These are phyloP conservation scores for Odontomachus brunneus DNA, from an alignment of 1,140 invertebrate genomes.

Conservation along the genomic window DNA sequence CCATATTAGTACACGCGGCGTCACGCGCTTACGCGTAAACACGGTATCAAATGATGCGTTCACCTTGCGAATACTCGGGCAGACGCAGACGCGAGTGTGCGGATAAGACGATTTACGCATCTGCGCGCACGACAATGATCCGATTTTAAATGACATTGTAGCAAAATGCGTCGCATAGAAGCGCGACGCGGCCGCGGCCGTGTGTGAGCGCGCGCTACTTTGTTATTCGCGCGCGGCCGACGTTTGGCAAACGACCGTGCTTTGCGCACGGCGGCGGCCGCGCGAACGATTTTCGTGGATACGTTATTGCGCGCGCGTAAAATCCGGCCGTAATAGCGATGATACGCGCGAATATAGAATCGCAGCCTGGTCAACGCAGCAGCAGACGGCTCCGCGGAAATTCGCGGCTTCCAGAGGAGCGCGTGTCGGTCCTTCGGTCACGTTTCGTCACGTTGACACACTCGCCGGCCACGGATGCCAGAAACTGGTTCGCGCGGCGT, in stretches of 20 bases:
- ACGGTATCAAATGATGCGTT: neutral
- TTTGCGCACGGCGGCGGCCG: too few species aligned
- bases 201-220: too few species aligned
- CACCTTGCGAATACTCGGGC: neutral
- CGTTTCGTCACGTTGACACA: slow-evolving; percentile 61
- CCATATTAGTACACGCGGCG: too few species aligned
- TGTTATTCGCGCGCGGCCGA: neutral
- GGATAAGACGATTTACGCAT: neutral
- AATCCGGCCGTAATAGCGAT: neutral
- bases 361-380: slow-evolving; percentile 9
- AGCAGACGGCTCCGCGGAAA: neutral
- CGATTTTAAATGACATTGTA: slow-evolving; percentile 6
- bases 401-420: slow-evolving; percentile 28
- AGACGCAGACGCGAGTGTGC: neutral
- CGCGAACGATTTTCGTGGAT: neutral
- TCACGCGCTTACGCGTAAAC: too few species aligned
- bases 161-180: neutral
- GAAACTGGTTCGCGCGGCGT: slow-evolving; percentile 47
- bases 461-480: slow-evolving; percentile 53
- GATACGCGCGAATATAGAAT: slow-evolving; percentile 8
- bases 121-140: neutral
- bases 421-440: slow-evolving; percentile 39
- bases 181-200: neutral
- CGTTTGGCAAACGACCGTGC: neutral
- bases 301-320: neutral